phyloP scores from a whole-genome alignment of 2,113 vertebrate species.

The Saccopteryx bilineata region DNA sequence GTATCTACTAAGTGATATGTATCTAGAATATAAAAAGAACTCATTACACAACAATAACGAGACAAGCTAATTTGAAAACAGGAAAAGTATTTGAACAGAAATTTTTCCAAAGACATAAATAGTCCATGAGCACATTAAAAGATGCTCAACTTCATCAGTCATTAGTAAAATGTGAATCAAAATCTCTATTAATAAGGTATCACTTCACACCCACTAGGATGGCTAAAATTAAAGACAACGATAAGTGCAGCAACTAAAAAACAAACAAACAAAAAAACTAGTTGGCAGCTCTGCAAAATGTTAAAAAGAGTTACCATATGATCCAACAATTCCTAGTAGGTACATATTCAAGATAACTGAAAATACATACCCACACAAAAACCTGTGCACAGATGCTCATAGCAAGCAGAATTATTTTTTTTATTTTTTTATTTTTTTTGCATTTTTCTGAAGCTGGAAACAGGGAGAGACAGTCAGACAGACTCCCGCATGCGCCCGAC shows the following conservation, averaged over 20 bases:
- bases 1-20: background rate
- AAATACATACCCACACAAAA: background rate
- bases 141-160: slow-evolving; percentile 17
- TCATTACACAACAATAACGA: slow-evolving; percentile 19
- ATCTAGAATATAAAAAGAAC: slow-evolving; percentile 55
- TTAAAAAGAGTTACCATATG: background rate
- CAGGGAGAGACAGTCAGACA: no score
- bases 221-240: slow-evolving; percentile 21
- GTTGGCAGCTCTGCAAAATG: background rate
- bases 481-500: no score
- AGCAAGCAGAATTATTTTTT: background rate
- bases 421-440: no score
- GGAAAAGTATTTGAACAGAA: slow-evolving; percentile 22
- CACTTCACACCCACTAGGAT: background rate
- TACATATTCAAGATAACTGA: background rate
- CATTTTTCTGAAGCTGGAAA: no score
- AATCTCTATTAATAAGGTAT: background rate
- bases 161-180: slow-evolving; percentile 53
- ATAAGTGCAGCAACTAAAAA: background rate
- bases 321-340: slow-evolving; percentile 9
- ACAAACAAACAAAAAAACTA: background rate
- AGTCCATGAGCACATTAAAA: background rate
- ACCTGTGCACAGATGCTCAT: background rate
- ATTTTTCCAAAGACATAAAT: slow-evolving; percentile 34
- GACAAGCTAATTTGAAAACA: slow-evolving; percentile 38